A percentile compares a stretch with the other conserved stretches of the same genome.
These are phyloP conservation scores for Ashinkailepas kermadecensis DNA, from an alignment of 2,888 invertebrate species.

Conservation along the genomic window DNA sequence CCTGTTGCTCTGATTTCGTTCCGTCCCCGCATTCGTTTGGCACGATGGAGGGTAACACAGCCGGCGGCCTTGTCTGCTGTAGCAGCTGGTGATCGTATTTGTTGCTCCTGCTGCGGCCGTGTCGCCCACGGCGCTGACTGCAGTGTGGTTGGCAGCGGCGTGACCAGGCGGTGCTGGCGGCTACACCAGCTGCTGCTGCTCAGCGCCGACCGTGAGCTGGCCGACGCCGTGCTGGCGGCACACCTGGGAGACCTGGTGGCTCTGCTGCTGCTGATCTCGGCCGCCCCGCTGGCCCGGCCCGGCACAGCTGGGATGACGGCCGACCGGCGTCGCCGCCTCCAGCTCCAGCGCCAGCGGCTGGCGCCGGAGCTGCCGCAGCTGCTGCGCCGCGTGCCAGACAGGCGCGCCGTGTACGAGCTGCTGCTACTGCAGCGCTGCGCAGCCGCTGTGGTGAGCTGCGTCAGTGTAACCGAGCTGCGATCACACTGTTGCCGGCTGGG, in stretches of 20 bases:
- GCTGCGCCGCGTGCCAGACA: neutral
- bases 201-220: neutral
- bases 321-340: neutral
- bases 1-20: too few relatives aligned
- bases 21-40: too few relatives aligned
- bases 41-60: too few relatives aligned
- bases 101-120: too few relatives aligned
- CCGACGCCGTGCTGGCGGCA: constrained; percentile 42
- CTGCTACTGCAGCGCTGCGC: constrained; percentile 16
- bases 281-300: constrained; percentile 49
- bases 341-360: neutral
- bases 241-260: constrained; percentile 56
- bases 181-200: neutral
- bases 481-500: too few relatives aligned
- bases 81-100: too few relatives aligned
- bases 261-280: constrained; percentile 59
- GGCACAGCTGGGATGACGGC: neutral
- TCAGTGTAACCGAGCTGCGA: too few relatives aligned
- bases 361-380: neutral
- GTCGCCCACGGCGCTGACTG: too few relatives aligned
- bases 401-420: neutral
- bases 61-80: too few relatives aligned
- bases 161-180: neutral
- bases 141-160: neutral
- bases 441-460: neutral